Evolutionary conservation across 2,797 vertebrate species (phyloP).

Genomic region (Intellagama lesueurii): DNA sequence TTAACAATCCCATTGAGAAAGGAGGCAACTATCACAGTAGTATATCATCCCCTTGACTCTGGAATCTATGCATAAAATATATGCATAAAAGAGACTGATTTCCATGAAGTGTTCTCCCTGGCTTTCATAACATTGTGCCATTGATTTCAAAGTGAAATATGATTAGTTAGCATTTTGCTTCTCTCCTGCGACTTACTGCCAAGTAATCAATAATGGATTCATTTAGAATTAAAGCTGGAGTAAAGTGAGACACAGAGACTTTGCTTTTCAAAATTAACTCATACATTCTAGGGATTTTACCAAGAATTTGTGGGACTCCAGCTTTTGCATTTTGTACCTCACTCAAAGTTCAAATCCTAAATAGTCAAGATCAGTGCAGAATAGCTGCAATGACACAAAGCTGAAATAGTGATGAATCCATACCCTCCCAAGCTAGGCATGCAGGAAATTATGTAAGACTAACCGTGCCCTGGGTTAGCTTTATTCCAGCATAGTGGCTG

Average conservation of each 20-base stretch:
- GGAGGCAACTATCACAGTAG: constrained; percentile 56
- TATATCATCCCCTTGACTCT: constrained; percentile 58
- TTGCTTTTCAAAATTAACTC: constrained; percentile 31
- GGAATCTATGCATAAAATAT: constrained; percentile 41
- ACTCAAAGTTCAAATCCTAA: no score
- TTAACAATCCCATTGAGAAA: constrained; percentile 58
- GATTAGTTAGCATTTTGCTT: constrained; percentile 73
- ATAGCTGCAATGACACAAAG: no score
- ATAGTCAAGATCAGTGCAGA: no score
- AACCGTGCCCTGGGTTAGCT: no score
- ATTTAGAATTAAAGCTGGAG: constrained; percentile 64
- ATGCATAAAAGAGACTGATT: constrained; percentile 60
- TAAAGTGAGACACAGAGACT: constrained; percentile 3
- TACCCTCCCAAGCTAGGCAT: no score
- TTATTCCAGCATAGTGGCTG: no score
- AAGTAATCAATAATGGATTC: constrained; percentile 67
- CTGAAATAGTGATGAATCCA: no score
- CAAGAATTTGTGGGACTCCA: not conserved
- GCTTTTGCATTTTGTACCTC: not conserved
- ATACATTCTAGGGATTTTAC: not conserved
- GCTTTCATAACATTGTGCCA: constrained; percentile 60
- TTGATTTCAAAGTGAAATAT: constrained; percentile 73
- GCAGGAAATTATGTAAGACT: no score
- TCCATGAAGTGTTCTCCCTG: constrained; percentile 58
- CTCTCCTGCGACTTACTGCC: constrained; percentile 54